Conservation (phyloP, 30 jellyfish, hydroid and myxozoan genomes). For the Pelagia noctiluca region DNA sequence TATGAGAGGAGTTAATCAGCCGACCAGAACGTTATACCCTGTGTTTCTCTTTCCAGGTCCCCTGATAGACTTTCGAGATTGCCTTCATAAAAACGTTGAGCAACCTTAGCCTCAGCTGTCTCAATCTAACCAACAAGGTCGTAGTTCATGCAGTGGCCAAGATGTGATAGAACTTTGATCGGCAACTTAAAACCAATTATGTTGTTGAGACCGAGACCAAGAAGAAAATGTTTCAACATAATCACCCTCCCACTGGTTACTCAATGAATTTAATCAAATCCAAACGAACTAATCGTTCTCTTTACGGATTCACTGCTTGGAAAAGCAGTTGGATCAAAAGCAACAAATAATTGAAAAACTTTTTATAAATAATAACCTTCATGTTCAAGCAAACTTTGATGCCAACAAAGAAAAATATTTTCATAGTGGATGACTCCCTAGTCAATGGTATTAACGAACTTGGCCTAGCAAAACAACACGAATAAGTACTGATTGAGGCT, state of each 20-base stretch:
- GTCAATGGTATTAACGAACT: constrained; percentile 14
- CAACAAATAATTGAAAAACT: too few relatives aligned
- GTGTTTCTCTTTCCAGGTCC: not conserved
- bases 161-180: constrained; percentile 17
- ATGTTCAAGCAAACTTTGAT: too few relatives aligned
- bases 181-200: constrained; percentile 24
- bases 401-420: not conserved
- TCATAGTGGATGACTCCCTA: not conserved
- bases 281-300: too few relatives aligned
- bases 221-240: constrained; percentile 19
- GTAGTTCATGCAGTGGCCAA: constrained; percentile 17
- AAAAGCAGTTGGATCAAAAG: too few relatives aligned
- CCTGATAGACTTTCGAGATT: too few relatives aligned
- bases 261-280: constrained; percentile 11
- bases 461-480: constrained; percentile 23
- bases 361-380: too few relatives aligned
- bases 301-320: too few relatives aligned
- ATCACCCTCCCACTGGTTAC: constrained; percentile 25
- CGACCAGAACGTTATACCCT: not conserved
- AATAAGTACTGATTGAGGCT: not conserved
- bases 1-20: constrained; percentile 1
- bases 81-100: not conserved
- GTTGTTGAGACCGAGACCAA: constrained; percentile 18
- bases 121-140: not conserved
- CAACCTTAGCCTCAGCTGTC: not conserved